phyloP scores from a whole-genome alignment of 2,797 vertebrate genomes.

The Mycteria americana region DNA sequence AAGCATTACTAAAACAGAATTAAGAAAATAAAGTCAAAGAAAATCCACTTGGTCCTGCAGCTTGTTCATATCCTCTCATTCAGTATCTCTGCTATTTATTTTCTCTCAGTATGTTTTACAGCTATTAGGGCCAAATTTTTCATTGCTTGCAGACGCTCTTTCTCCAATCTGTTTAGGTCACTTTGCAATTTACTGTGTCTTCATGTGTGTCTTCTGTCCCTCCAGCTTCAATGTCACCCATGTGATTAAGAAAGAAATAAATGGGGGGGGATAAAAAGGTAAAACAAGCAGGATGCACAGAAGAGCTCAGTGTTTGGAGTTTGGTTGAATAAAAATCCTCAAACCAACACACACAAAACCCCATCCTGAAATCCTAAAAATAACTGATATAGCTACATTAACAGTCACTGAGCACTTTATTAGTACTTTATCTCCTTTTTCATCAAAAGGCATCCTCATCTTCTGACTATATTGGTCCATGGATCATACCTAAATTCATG shows the following conservation, averaged over 20 bases:
- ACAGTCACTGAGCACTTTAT: not conserved
- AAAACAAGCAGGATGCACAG: not conserved
- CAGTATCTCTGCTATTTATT: not conserved
- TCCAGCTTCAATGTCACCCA: not conserved
- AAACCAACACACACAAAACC: fast-evolving
- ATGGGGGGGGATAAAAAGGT: not conserved
- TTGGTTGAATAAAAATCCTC: not conserved
- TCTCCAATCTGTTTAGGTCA: not conserved
- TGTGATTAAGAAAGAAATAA: not conserved
- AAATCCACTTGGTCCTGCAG: not conserved
- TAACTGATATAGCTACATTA: not conserved
- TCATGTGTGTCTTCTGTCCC: not conserved
- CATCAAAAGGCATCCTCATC: not conserved
- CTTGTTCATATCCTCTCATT: not conserved
- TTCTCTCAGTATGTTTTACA: not conserved
- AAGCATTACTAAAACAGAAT: not conserved
- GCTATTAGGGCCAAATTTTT: not conserved
- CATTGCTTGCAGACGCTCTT: not conserved
- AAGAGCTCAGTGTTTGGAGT: not conserved
- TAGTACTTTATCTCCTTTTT: not conserved
- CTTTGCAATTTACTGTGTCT: not conserved
- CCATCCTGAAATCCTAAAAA: not conserved
- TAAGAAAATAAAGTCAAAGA: not conserved
- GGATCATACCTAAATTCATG: not conserved
- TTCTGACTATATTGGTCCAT: not conserved